These are phyloP conservation scores for Anolis apletophallus DNA, from an alignment of 2,797 vertebrate species.

Conservation along the genomic window DNA sequence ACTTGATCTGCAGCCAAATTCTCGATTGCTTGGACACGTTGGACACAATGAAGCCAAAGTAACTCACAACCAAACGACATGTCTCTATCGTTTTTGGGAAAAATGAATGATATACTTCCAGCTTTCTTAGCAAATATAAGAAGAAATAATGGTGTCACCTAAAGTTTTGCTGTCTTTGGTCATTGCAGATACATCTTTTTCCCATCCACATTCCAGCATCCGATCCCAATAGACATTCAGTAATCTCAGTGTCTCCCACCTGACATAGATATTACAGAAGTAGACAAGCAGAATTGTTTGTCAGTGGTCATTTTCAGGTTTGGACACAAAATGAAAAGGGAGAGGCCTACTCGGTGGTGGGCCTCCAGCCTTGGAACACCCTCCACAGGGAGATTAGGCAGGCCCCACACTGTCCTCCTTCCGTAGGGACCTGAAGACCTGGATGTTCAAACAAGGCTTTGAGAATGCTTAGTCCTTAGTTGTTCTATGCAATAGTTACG, in stretches of 20 bases:
- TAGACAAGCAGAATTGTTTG: background rate
- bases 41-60: background rate
- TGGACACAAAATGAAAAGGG: background rate
- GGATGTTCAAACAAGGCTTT: too few relatives aligned
- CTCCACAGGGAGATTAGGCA: too few relatives aligned
- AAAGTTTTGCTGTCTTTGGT: background rate
- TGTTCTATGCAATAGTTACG: too few relatives aligned
- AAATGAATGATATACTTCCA: background rate
- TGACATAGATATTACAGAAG: too few relatives aligned
- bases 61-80: background rate
- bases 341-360: too few relatives aligned
- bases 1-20: conserved; percentile 8
- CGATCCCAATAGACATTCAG: background rate
- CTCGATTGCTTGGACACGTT: background rate
- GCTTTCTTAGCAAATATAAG: background rate
- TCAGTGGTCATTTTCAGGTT: background rate
- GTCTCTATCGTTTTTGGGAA: background rate
- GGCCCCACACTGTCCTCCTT: too few relatives aligned
- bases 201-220: background rate
- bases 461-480: too few relatives aligned
- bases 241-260: background rate
- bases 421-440: too few relatives aligned
- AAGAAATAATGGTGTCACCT: background rate
- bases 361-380: too few relatives aligned
- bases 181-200: too few relatives aligned